Conservation (phyloP, 1,140 invertebrate species). For the Pentalonia nigronervosa region DNA sequence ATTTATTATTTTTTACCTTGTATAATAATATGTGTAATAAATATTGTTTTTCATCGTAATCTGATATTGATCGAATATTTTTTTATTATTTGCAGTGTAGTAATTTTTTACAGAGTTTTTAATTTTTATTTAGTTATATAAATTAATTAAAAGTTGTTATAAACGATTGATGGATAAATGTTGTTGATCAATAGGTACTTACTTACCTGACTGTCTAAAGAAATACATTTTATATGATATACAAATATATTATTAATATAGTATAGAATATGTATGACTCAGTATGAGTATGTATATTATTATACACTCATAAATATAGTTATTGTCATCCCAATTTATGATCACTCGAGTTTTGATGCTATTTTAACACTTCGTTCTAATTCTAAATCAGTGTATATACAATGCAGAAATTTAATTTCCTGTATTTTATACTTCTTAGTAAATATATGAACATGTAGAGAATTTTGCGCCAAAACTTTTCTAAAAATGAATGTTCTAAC, state of each 20-base stretch:
- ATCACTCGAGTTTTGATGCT: neutral
- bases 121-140: neutral
- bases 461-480: neutral
- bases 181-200: neutral
- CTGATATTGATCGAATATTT: neutral
- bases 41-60: neutral
- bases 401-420: neutral
- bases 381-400: neutral
- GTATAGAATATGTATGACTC: no score
- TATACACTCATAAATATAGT: neutral
- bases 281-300: no score
- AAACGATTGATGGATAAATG: neutral
- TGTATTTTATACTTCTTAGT: neutral
- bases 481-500: neutral
- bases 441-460: neutral
- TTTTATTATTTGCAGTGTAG: neutral
- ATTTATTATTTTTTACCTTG: neutral
- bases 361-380: neutral
- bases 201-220: neutral
- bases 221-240: no score
- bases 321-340: neutral
- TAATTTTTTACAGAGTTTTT: neutral
- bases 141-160: neutral
- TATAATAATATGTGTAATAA: neutral
- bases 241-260: no score